Conservation (phyloP, 2,797 vertebrate genomes). For the Buceros bicornis region DNA sequence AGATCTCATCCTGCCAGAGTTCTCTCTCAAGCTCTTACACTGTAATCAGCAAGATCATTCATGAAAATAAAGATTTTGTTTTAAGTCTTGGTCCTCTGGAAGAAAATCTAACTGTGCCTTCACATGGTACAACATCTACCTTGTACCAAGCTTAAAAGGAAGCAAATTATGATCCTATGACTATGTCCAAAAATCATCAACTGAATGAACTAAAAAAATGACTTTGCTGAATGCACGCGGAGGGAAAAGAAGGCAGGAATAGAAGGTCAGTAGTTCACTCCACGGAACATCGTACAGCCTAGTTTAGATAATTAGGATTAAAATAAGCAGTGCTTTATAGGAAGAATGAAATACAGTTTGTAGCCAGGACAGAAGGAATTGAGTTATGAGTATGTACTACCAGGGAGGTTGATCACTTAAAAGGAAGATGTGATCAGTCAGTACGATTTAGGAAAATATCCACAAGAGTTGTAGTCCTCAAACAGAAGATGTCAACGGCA, state of each 20-base stretch:
- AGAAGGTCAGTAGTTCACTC: neutral
- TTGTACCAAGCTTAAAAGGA: neutral
- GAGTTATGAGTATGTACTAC: neutral
- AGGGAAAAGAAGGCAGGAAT: neutral
- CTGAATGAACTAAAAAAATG: neutral
- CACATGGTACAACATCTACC: neutral
- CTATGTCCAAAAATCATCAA: neutral
- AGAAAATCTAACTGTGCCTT: neutral
- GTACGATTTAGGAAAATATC: neutral
- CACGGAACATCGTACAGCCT: neutral
- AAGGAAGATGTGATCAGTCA: neutral
- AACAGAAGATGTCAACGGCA: neutral
- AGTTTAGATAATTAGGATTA: neutral
- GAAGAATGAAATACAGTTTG: neutral
- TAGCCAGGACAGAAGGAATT: neutral
- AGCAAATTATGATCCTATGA: neutral
- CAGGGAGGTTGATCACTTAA: neutral
- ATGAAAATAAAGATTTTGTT: neutral
- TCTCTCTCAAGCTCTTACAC: neutral
- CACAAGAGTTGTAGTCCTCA: neutral
- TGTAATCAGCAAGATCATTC: neutral
- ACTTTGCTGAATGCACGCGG: fast-evolving
- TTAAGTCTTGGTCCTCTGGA: neutral
- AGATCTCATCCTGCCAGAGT: neutral
- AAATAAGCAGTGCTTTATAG: neutral